Percentiles rank a stretch among this genome's conserved stretches.
These are phyloP conservation scores for Linepithema humile DNA, from an alignment of 1,140 invertebrate species.

Conservation along the genomic window DNA sequence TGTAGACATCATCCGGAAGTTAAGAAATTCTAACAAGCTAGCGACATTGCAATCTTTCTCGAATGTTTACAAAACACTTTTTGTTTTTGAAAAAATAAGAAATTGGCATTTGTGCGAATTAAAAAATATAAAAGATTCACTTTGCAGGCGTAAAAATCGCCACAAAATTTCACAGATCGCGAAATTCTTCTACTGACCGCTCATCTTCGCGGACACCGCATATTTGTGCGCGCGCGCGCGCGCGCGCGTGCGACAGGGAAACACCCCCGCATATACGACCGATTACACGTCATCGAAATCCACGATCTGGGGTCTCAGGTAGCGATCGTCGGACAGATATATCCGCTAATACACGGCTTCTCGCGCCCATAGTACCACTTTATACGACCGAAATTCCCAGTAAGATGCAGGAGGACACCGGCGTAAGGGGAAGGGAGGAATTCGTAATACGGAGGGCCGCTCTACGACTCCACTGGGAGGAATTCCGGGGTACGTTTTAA, in stretches of 20 bases:
- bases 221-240: too few relatives aligned
- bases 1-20: too few relatives aligned
- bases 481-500: constrained; percentile 86
- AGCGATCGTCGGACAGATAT: constrained; percentile 44
- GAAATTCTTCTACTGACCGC: background rate
- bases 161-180: background rate
- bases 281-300: constrained; percentile 51
- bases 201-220: background rate
- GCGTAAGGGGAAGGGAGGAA: constrained; percentile 75
- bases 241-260: too few relatives aligned
- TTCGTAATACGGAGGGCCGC: constrained; percentile 84
- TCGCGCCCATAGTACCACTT: constrained; percentile 76
- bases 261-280: background rate
- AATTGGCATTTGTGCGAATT: background rate
- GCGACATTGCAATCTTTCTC: too few relatives aligned
- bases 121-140: background rate
- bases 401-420: constrained; percentile 72
- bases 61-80: too few relatives aligned
- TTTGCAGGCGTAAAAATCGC: background rate
- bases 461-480: constrained; percentile 84
- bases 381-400: constrained; percentile 73
- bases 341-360: constrained; percentile 72
- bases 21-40: too few relatives aligned
- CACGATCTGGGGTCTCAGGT: background rate
- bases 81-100: too few relatives aligned